Evolutionary conservation across 2,113 vertebrate species (phyloP), one percentile per base, ranked within the genome.

Genomic region (Theristicus caerulescens): DNA sequence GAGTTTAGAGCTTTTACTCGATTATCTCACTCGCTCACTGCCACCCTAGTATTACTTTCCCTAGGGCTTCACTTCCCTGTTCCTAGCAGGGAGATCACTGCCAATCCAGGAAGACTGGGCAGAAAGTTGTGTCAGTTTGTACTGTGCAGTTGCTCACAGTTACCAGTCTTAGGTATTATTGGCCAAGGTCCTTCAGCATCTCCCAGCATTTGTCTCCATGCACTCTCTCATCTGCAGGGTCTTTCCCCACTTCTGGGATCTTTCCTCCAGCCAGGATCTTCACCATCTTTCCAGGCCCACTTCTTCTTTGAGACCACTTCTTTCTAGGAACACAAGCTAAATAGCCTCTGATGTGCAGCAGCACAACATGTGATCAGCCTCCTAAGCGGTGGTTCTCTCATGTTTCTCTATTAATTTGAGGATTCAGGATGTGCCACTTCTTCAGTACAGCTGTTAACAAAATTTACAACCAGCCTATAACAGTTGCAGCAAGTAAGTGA

Each of bases 21-120:
- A 62, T 42, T 73, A 27, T n/a, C 17, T 72, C 25, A 22, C 16
- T 71, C 0, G 0, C 29, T 72, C 26, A 10, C 46, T 73, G 31
- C 10, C 27, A 49, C 7, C 4, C 19, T 52, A 26, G 2, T 22
- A 20, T 31, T 49, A 14, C 4, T 54, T 89, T 77, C 40, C 20
- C 27, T 36, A 16, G 4, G 36, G 8, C 8, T 83, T 86, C 24
- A 34, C 10, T 58, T 84, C 31, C 24, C 19, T 84, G n/a, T 84
- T 77, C 47, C 32, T 26, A 32, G 15, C 51, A 61, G 44, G 61
- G 36, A 59, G 5, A n/a, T 44, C 17, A 16, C n/a, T 70, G 44
- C 49, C 4, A 1, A 13, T 19, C 19, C 27, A 52, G 57, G 72
- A 47, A 58, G 65, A 20, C 0, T 16, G 42, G 47, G 46, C 32